Evolutionary conservation across 2,113 vertebrate species (phyloP).

Genomic region (Synchiropus splendidus): DNA sequence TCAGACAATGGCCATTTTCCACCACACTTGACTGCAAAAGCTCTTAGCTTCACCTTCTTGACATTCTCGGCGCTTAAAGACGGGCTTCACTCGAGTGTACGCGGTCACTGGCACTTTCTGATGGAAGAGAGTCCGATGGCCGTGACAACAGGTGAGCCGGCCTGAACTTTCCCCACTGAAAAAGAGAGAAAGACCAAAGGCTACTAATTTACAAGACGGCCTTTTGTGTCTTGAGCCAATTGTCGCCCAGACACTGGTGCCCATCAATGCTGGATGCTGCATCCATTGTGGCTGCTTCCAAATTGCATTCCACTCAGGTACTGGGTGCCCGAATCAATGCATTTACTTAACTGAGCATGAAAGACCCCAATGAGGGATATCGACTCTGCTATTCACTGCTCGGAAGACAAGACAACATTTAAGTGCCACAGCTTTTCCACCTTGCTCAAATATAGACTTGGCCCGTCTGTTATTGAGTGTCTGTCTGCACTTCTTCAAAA

Average conservation of each 20-base stretch:
- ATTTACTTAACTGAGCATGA: constrained; percentile 77
- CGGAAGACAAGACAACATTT: constrained; percentile 59
- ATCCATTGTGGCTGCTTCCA: constrained; percentile 64
- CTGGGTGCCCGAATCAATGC: constrained; percentile 66
- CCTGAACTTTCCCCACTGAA: constrained; percentile 37
- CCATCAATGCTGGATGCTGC: constrained; percentile 70
- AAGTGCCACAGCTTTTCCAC: constrained; percentile 43
- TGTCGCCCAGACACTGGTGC: constrained; percentile 64
- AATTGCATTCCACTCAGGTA: constrained; percentile 45
- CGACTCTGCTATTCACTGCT: constrained; percentile 53
- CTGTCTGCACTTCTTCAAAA: constrained; percentile 24
- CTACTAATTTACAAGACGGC: constrained; percentile 50
- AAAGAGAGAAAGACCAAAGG: constrained; percentile 40
- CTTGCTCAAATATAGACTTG: constrained; percentile 44
- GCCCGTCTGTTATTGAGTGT: constrained; percentile 45
- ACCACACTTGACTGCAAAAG: constrained; percentile 45
- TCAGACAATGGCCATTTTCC: constrained; percentile 48
- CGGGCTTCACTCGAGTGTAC: constrained; percentile 47
- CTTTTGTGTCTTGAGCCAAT: constrained; percentile 61
- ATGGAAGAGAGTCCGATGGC: constrained; percentile 23
- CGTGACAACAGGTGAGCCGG: constrained; percentile 37
- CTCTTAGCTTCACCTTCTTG: constrained; percentile 53
- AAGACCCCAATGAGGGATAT: constrained; percentile 66
- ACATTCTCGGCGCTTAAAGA: constrained; percentile 45
- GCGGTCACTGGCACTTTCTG: constrained; percentile 31